Percentiles rank a stretch among this genome's conserved stretches.
phyloP scores from a whole-genome alignment of 1,140 invertebrate genomes.

The Neodiprion lecontei region DNA sequence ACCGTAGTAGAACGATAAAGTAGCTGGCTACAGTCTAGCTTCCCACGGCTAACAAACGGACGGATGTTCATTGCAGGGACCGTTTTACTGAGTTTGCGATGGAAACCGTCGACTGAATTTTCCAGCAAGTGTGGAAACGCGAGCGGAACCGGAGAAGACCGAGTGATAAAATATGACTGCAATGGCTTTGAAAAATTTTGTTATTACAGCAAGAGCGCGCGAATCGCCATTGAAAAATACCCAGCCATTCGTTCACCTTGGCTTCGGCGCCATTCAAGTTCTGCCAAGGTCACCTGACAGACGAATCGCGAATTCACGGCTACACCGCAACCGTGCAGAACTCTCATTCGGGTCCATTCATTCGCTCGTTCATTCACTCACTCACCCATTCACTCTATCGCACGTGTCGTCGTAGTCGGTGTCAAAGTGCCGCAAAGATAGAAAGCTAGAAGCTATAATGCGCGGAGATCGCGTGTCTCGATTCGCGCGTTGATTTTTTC shows the following conservation, averaged over 20 bases:
- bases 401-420: background rate
- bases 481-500: background rate
- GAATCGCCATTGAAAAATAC: slow-evolving; percentile 8
- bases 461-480: background rate
- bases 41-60: background rate
- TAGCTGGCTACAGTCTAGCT: background rate
- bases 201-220: background rate
- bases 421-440: background rate
- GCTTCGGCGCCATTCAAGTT: background rate
- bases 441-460: background rate
- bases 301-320: slow-evolving; percentile 9
- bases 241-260: background rate
- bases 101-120: background rate
- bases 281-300: background rate
- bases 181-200: no score
- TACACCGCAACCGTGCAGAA: background rate
- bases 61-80: background rate
- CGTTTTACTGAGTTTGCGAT: background rate
- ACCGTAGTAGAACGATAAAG: background rate
- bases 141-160: no score
- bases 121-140: background rate
- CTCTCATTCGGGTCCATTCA: background rate
- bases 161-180: no score
- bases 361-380: slow-evolving; percentile 6
- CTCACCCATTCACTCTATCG: slow-evolving; percentile 25